A percentile compares a stretch with the other conserved stretches of the same genome.
Evolutionary conservation across 2,888 invertebrate genomes (phyloP).

Genomic region (Diploptera punctata): DNA sequence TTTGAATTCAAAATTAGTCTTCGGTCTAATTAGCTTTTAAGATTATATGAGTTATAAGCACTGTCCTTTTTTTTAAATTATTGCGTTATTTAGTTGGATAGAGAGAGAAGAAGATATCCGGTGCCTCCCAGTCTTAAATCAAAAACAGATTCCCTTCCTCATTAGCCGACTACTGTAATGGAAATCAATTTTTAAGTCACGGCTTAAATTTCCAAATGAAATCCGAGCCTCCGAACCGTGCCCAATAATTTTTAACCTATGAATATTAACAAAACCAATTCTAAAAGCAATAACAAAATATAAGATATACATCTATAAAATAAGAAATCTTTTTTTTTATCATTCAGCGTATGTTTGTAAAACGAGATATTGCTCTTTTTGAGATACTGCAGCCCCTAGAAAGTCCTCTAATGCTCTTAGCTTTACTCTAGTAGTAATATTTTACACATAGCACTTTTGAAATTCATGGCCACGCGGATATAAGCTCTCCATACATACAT

Average conservation of each 20-base stretch:
- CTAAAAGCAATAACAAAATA: too few relatives aligned
- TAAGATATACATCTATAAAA: too few relatives aligned
- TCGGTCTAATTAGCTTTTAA: conserved; percentile 9
- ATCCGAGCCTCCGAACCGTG: background rate
- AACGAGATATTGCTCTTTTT: too few relatives aligned
- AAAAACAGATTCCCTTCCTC: background rate
- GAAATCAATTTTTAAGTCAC: background rate
- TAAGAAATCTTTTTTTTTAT: too few relatives aligned
- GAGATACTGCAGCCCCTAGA: too few relatives aligned
- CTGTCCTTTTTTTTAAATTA: background rate
- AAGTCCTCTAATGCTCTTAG: too few relatives aligned
- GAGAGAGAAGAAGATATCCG: background rate
- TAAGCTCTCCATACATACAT: too few relatives aligned
- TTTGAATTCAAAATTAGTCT: conserved; percentile 29
- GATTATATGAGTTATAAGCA: background rate
- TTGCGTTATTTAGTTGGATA: background rate
- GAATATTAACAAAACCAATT: too few relatives aligned
- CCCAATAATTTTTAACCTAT: background rate
- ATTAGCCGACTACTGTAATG: background rate
- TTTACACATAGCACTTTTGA: too few relatives aligned
- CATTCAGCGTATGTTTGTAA: too few relatives aligned
- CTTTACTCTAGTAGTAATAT: too few relatives aligned
- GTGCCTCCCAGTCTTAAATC: background rate
- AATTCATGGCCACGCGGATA: too few relatives aligned
- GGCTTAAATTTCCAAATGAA: background rate